Evolutionary conservation across 2,888 invertebrate species (phyloP).

Genomic region (Allophyes oxyacanthae): DNA sequence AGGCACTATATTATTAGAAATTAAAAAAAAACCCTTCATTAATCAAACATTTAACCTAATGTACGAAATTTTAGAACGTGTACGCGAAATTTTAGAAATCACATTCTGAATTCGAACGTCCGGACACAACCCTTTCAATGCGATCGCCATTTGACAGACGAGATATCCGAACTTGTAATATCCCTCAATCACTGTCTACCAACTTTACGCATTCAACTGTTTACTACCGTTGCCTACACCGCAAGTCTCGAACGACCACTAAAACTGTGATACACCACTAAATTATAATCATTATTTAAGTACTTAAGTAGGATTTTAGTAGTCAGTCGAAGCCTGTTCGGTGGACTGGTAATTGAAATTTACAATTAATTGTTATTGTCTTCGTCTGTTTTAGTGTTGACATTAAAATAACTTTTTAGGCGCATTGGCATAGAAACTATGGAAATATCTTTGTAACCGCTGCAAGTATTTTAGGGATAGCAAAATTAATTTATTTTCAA

Average conservation of each 20-base stretch:
- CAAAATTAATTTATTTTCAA: no score
- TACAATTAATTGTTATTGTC: constrained; percentile 24
- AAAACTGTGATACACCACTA: constrained; percentile 50
- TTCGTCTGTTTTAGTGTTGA: neutral
- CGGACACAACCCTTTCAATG: constrained; percentile 32
- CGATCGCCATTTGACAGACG: constrained; percentile 28
- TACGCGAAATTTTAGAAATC: neutral
- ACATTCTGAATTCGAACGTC: constrained; percentile 25
- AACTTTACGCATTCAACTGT: constrained; percentile 66
- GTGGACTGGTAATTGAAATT: constrained; percentile 23
- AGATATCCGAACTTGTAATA: constrained; percentile 41
- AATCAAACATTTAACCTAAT: no score
- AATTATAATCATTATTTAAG: constrained; percentile 40
- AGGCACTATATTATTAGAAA: no score
- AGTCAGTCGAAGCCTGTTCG: neutral
- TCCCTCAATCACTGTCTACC: constrained; percentile 58
- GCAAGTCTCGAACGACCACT: constrained; percentile 51
- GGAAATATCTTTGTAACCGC: no score
- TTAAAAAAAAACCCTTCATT: no score
- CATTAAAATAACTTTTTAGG: constrained; percentile 4
- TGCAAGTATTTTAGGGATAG: no score
- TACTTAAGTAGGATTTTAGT: constrained; percentile 22
- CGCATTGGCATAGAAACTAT: no score
- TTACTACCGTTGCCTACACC: constrained; percentile 51
- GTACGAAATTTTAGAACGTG: neutral